Base-by-base conservation (phyloP, 2,113 vertebrate genomes). In the Genyomyrus donnyi region DNA sequence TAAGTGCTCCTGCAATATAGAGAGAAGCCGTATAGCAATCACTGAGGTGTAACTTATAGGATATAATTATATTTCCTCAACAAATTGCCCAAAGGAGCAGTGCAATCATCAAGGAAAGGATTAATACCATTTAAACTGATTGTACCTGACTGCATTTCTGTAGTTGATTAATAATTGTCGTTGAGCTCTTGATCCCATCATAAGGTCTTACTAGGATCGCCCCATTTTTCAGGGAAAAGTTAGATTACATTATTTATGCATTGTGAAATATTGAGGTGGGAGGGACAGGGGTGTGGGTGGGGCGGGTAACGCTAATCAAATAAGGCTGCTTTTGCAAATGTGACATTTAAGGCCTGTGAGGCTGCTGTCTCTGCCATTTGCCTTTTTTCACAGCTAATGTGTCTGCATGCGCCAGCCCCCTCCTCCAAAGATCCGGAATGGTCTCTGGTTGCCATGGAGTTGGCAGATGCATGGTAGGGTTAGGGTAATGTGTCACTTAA, bases 131-230 rank as follows among this genome's bases (percentile, higher is more conserved):
- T 94, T 93, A 93, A 94, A 94, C 95, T 95, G 94, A 94, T 96
- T 95, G 93, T 93, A 93, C 91, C 92, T 66, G 93, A 94, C 94
- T 93, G 93, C 93, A 92, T 95, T 95, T 94, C 92, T 91, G 93
- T 93, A 94, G 92, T 94, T 95, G 94, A 96, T 96, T 96, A 96
- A 95, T 96, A 93, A 94, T 95, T 92, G 93, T 94, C 93, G 93
- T 93, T 94, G 93, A 95, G 94, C 94, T 93, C 94, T 94, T 94
- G 92, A 95, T 94, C 91, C 89, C 21, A 77, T 84, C 70, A 94
- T 94, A 93, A 94, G 94, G 93, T 94, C 94, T 94, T 93, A 95
- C 95, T 95, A 93, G 92, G 92, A 95, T 94, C 93, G 94, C 92
- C 92, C 94, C 92, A 93, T 93, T 95, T 95, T 93, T 92, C 93